These are phyloP conservation scores for Pluvianellus socialis DNA, from an alignment of 2,113 vertebrate species.

Conservation along the genomic window DNA sequence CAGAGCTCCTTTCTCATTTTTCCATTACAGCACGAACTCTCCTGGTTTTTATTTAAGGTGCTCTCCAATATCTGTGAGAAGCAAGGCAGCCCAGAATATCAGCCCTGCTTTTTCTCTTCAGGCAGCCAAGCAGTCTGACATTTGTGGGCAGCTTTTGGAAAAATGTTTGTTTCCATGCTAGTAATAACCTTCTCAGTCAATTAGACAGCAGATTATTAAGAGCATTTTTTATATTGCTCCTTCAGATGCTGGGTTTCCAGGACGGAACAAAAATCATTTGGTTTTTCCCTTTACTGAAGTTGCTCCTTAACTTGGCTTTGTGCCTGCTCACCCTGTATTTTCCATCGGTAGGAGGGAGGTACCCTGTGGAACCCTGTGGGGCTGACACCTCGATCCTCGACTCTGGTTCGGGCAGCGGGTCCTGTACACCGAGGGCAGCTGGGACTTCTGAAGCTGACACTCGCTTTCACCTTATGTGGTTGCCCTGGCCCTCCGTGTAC, in stretches of 20 bases:
- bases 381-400: fast-evolving
- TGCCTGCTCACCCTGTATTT: too few species aligned
- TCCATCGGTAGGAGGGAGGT: neutral
- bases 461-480: neutral
- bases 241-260: neutral
- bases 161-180: neutral
- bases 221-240: neutral
- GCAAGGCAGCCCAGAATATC: neutral
- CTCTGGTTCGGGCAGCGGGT: neutral
- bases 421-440: neutral
- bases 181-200: neutral
- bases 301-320: neutral
- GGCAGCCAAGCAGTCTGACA: neutral
- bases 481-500: fast-evolving
- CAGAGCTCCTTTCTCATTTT: constrained; percentile 23
- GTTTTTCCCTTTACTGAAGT: neutral
- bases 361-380: neutral
- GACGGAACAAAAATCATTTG: neutral
- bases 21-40: neutral
- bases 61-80: neutral
- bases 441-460: neutral
- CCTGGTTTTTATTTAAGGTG: neutral
- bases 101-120: neutral
- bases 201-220: neutral
- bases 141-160: neutral